These are phyloP conservation scores for Anorthoa munda DNA, from an alignment of 2,888 invertebrate species.

Conservation along the genomic window DNA sequence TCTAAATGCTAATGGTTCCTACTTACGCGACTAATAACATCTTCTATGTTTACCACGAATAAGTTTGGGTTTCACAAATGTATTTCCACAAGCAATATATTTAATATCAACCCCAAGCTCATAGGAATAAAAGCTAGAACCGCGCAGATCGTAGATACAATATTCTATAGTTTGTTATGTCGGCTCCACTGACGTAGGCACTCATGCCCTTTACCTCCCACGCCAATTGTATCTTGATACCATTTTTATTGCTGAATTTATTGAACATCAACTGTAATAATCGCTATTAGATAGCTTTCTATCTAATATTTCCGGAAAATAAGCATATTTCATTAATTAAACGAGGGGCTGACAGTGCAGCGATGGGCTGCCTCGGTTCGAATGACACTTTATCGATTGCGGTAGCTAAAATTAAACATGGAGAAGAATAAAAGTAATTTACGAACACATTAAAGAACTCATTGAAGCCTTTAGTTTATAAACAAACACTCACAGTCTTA, in stretches of 20 bases:
- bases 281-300: slow-evolving; percentile 26
- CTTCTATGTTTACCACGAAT: slow-evolving; percentile 52
- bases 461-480: slow-evolving; percentile 69
- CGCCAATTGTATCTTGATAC: slow-evolving; percentile 73
- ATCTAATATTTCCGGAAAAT: slow-evolving; percentile 22
- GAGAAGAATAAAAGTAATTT: slow-evolving; percentile 23
- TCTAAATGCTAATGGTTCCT: slow-evolving; percentile 29
- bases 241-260: slow-evolving; percentile 66
- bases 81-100: slow-evolving; percentile 32
- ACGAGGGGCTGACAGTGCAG: slow-evolving; percentile 23
- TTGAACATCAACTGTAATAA: slow-evolving; percentile 51
- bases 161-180: slow-evolving; percentile 70
- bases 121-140: slow-evolving; percentile 56
- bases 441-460: slow-evolving; percentile 25
- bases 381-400: slow-evolving; percentile 55
- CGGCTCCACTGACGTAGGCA: slow-evolving; percentile 83
- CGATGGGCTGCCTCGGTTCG: slow-evolving; percentile 14
- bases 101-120: slow-evolving; percentile 31
- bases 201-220: slow-evolving; percentile 85
- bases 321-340: slow-evolving; percentile 24
- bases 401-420: slow-evolving; percentile 35
- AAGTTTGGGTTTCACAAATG: slow-evolving; percentile 30
- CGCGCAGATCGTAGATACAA: slow-evolving; percentile 50
- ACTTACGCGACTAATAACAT: slow-evolving; percentile 21
- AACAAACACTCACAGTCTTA: slow-evolving; percentile 80